Evolutionary conservation across 1,140 invertebrate species (phyloP).

Genomic region (Bombus confusus): DNA sequence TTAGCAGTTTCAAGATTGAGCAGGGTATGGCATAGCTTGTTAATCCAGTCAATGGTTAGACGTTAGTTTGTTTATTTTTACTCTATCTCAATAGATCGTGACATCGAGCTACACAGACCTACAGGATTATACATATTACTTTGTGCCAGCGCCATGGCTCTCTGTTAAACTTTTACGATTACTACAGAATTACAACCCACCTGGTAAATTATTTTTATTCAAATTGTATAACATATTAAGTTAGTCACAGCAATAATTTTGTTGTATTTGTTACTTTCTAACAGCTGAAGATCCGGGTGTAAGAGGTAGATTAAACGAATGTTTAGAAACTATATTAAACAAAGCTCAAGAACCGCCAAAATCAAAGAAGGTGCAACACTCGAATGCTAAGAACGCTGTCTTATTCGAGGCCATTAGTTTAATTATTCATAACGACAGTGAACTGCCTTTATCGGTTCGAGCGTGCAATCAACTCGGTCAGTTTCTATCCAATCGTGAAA

Average conservation of each 20-base stretch:
- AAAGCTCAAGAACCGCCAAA: slow-evolving; percentile 99
- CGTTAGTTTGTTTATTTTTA: slow-evolving; percentile 18
- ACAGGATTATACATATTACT: slow-evolving; percentile 99
- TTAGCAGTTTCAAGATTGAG: slow-evolving; percentile 98
- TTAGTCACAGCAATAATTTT: neutral
- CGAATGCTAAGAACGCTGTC: slow-evolving; percentile 99
- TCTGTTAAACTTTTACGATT: slow-evolving; percentile 98
- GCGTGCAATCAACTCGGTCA: slow-evolving; percentile 99
- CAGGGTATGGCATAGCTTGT: slow-evolving; percentile 85
- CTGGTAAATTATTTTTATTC: slow-evolving; percentile 84
- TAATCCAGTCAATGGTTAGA: neutral
- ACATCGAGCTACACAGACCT: slow-evolving; percentile 99
- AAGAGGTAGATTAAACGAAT: slow-evolving; percentile 97
- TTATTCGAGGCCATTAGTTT: slow-evolving; percentile 99
- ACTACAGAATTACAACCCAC: slow-evolving; percentile 99
- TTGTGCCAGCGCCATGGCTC: slow-evolving; percentile 99
- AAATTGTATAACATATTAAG: neutral
- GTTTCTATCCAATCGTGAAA: slow-evolving; percentile 99
- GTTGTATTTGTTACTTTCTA: slow-evolving; percentile 36
- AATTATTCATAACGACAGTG: slow-evolving; percentile 99
- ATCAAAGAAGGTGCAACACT: slow-evolving; percentile 99
- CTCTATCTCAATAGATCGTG: slow-evolving; percentile 88
- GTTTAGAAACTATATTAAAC: slow-evolving; percentile 99
- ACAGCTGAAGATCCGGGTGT: slow-evolving; percentile 95
- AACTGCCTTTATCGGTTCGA: slow-evolving; percentile 97